A percentile compares a stretch with the other conserved stretches of the same genome.
phyloP scores from a whole-genome alignment of 1,140 invertebrate genomes.

The Sitophilus oryzae region DNA sequence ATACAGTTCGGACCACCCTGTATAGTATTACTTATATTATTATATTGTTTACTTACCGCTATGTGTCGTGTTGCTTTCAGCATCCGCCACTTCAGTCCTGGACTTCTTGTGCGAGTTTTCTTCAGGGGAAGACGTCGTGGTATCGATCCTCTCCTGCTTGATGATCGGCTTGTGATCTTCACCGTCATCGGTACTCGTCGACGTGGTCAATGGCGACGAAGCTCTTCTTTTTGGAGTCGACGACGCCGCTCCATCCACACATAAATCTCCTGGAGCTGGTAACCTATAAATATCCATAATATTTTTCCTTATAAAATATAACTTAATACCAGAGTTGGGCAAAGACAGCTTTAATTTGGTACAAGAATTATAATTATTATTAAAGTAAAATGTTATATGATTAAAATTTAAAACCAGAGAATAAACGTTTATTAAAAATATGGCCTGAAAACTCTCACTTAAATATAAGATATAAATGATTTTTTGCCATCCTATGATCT shows the following conservation, averaged over 20 bases:
- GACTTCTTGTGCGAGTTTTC: constrained; percentile 55
- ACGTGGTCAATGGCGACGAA: constrained; percentile 51
- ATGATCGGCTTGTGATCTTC: constrained; percentile 65
- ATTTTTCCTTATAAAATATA: background rate
- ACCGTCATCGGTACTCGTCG: constrained; percentile 48
- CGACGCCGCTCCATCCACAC: constrained; percentile 61
- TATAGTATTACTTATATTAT: too few relatives aligned
- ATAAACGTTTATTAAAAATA: too few relatives aligned
- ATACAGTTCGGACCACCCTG: too few relatives aligned
- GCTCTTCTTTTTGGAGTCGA: constrained; percentile 62
- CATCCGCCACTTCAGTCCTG: constrained; percentile 74
- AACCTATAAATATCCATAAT: constrained; percentile 32
- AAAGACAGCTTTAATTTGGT: too few relatives aligned
- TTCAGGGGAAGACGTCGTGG: constrained; percentile 54
- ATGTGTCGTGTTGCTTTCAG: constrained; percentile 81
- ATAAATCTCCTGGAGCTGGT: constrained; percentile 53
- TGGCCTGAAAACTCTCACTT: too few relatives aligned
- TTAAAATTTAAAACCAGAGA: too few relatives aligned
- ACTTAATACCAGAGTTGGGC: too few relatives aligned
- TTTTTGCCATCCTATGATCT: too few relatives aligned
- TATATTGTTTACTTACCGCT: constrained; percentile 86
- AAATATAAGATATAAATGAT: too few relatives aligned
- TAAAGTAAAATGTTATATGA: too few relatives aligned
- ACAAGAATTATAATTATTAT: too few relatives aligned
- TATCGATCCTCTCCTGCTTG: constrained; percentile 63